A percentile compares a stretch with the other conserved stretches of the same genome.
These are phyloP conservation scores for Yponomeuta sedellus DNA, from an alignment of 2,888 invertebrate genomes.

Conservation along the genomic window DNA sequence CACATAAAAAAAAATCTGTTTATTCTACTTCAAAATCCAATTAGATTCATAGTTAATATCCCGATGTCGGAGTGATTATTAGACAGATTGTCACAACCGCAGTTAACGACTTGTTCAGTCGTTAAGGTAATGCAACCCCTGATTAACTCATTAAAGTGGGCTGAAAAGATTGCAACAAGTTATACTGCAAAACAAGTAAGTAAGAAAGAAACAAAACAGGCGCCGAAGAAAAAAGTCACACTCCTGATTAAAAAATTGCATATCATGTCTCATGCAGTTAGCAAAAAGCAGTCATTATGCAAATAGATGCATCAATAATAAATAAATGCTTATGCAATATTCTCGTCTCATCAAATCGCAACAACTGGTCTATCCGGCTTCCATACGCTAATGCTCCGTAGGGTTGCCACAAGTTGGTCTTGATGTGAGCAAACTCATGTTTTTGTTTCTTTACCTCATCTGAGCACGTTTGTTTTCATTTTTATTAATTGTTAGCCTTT, in stretches of 20 bases:
- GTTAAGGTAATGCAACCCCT: background rate
- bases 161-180: background rate
- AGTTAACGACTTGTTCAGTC: background rate
- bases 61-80: background rate
- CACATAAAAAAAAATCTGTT: no score
- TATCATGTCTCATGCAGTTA: background rate
- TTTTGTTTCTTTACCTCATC: no score
- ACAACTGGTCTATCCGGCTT: constrained; percentile 52
- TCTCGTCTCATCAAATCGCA: constrained; percentile 63
- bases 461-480: no score
- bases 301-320: constrained; percentile 15
- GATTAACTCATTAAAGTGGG: background rate
- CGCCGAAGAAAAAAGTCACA: background rate
- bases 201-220: background rate
- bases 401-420: constrained; percentile 3
- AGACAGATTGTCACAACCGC: background rate
- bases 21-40: no score
- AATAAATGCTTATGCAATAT: constrained; percentile 52
- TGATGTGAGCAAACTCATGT: no score
- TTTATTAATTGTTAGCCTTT: no score
- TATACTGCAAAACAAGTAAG: background rate
- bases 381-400: background rate
- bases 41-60: no score
- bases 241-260: background rate
- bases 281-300: constrained; percentile 17